Base-by-base conservation (phyloP, 1,140 invertebrate species). In the Holotrichia oblita region DNA sequence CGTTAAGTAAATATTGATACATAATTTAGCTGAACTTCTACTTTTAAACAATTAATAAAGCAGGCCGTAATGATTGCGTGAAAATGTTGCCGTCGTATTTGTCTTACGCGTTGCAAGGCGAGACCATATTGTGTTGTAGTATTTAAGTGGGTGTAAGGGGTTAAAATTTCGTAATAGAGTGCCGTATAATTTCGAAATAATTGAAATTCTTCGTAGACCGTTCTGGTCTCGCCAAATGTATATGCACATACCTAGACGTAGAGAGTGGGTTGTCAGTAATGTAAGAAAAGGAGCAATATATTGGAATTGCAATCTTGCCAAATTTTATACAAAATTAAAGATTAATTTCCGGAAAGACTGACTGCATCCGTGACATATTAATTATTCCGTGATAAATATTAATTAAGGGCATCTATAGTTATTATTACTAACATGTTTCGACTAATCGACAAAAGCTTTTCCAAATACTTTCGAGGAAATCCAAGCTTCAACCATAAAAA, bases 31-130 rank as follows among this genome's bases (percentile, higher is more conserved):
- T 34, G 61, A 69, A 69, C 22, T 22, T 3, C 20, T 20, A 20
- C 61, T 69, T 69, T 69, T 34, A 69, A 69, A 69, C 61, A 27
- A 27, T 69, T 69, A 69, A 69, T 69, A 69, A 69, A 69, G 17
- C 22, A 14, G 61, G 61, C 22, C 3, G 20, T 27, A 6, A 6
- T 64, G 17, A 2, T 12, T 12, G 61, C 4, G 61, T 34, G 61
- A 69, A 69, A 69, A 69, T 14, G 61, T 24, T 69, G 22, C 61
- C 12, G 17, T 20, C 61, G 22, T 69, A 69, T 27, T 69, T 69
- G 22, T 69, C 61, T 69, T 69, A 34, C 8, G 27, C 27, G 12
- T 27, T 3, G 7, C 22, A 9, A 4, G 17, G 22, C 61, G 44
- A 14, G 10, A 17, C 27, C 27, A 34, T 34, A 34, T 34, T 34